Percentiles rank a stretch among this genome's conserved stretches.
phyloP scores from a whole-genome alignment of 2,113 vertebrate species.

The Poeciliopsis turrubarensis region DNA sequence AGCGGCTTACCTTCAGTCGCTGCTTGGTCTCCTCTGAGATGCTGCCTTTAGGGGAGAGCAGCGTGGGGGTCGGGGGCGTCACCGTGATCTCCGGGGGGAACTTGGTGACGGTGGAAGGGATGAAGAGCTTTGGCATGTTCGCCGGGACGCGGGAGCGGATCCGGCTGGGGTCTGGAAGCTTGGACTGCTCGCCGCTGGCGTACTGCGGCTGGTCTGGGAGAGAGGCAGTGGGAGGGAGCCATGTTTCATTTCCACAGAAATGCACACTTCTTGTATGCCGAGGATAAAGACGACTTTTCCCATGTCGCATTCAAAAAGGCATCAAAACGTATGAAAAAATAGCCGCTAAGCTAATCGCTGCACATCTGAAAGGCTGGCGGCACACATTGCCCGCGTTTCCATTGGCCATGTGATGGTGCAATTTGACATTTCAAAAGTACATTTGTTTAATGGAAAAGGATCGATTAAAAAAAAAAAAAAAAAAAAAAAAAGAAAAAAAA shows the following conservation, averaged over 20 bases:
- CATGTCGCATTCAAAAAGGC: too few species aligned
- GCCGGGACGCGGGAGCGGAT: constrained; percentile 88
- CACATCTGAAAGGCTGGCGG: too few species aligned
- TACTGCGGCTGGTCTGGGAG: constrained; percentile 74
- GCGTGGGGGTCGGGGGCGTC: constrained; percentile 95
- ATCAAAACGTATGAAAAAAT: too few species aligned
- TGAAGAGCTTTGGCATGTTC: constrained; percentile 97
- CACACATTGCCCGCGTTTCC: background rate
- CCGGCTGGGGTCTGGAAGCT: constrained; percentile 83
- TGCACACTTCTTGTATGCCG: background rate
- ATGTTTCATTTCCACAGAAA: background rate
- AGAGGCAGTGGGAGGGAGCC: background rate
- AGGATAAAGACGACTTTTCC: background rate
- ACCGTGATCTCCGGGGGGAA: constrained; percentile 99
- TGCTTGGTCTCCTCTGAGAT: constrained; percentile 99
- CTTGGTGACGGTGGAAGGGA: constrained; percentile 91
- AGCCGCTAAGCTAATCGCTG: too few species aligned
- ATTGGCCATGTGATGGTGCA: too few species aligned
- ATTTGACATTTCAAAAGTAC: too few species aligned
- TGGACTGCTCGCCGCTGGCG: constrained; percentile 77
- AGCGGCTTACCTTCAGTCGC: constrained; percentile 89
- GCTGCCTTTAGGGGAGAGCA: constrained; percentile 97
- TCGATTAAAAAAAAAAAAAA: too few species aligned
- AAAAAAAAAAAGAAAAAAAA: too few species aligned
- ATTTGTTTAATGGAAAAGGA: too few species aligned